These are phyloP conservation scores for Leucoma salicis DNA, from an alignment of 2,888 invertebrate genomes.

Conservation along the genomic window DNA sequence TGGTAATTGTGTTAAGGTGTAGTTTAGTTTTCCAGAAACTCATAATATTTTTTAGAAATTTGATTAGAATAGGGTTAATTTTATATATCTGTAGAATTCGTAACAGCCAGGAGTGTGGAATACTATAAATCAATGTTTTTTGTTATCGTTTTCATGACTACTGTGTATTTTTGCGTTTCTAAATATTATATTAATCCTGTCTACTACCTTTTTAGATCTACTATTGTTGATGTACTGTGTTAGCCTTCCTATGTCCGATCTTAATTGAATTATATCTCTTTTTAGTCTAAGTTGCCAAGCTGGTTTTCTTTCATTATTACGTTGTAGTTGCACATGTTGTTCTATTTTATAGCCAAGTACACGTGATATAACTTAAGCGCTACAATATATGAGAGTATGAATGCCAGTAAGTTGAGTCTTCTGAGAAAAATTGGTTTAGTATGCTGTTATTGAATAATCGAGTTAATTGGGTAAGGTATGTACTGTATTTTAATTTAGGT, in stretches of 20 bases:
- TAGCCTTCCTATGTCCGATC: background rate
- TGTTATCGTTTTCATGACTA: slow-evolving; percentile 1
- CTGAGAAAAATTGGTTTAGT: background rate
- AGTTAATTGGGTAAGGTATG: background rate
- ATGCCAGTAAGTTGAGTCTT: slow-evolving; percentile 1
- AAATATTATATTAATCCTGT: background rate
- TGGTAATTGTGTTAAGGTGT: background rate
- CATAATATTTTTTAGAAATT: background rate
- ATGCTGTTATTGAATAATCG: background rate
- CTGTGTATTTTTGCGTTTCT: background rate
- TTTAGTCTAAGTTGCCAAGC: slow-evolving; percentile 1
- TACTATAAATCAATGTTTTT: background rate
- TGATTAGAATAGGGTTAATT: background rate
- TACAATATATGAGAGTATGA: slow-evolving; percentile 3
- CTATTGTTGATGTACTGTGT: background rate
- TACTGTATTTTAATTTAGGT: slow-evolving; percentile 3
- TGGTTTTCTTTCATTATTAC: background rate
- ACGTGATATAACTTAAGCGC: background rate
- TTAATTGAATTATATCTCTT: slow-evolving; percentile 1
- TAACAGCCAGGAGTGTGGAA: no score
- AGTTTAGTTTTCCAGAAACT: background rate
- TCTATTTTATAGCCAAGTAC: background rate
- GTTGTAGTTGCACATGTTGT: background rate
- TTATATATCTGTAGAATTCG: background rate
- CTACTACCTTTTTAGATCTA: background rate